Base-by-base conservation (phyloP, 2,113 vertebrate species). In the Corydoras maculifer region DNA sequence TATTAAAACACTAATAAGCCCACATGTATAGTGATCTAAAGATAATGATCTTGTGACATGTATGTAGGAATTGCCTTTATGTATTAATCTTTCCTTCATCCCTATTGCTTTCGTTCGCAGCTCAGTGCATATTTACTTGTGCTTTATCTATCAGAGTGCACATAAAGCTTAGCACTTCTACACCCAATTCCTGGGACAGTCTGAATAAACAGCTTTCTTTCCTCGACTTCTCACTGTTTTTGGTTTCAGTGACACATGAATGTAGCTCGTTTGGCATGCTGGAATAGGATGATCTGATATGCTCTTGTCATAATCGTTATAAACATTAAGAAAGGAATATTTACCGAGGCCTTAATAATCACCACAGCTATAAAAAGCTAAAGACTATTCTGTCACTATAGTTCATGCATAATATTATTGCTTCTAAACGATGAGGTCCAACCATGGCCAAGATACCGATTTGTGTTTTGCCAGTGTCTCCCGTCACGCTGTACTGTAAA, bases 401-500 rank as follows among this genome's bases (percentile, higher is more conserved):
- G 82, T 83, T 92, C 91, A 94, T 92, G 91, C 91, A 93, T 89
- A 91, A 93, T 84, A 78, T 96, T 98, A 96, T 95, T 97, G 94
- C 94, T 96, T 90, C 90, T 92, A 93, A 93, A 92, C 82, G 11
- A 69, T n/a, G 67, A 69, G 57, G 43, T 12, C 43, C 6, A 10
- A 30, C 43, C 18, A n/a, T 60, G 57, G 18, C 67, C 29, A 31
- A 59, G 49, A 43, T 43, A 43, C 35, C 7, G 35, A 43, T 43
- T 43, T 43, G 35, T 43, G 35, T 43, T 43, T 43, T 43, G 35
- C 35, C 35, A 43, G 4, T 43, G 35, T 43, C 35, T 43, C 35
- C 7, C 35, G 35, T 43, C 35, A 1, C 35, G 7, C 7, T 43
- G 35, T 43, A 2, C 4, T 43, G 18, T 43, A 43, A 43, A 8